phyloP scores from a whole-genome alignment of 2,113 vertebrate species.

The Gasterosteus aculeatus region DNA sequence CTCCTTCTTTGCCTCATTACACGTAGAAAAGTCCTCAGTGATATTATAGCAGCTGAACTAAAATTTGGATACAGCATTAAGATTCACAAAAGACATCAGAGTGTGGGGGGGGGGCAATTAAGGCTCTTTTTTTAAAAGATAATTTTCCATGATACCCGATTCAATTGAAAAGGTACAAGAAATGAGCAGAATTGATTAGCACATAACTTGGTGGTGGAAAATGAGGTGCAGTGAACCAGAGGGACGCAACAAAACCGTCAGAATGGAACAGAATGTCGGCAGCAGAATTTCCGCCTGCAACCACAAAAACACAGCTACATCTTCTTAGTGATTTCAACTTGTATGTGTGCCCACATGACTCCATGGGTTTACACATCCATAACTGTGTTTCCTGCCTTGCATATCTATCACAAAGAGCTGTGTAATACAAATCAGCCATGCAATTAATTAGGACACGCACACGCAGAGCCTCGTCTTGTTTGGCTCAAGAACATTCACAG shows the following conservation, averaged over 20 bases:
- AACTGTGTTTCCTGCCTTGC: not conserved
- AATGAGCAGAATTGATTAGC: not conserved
- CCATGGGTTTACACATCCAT: not conserved
- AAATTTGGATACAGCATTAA: not conserved
- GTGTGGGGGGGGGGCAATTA: not conserved
- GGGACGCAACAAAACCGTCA: not conserved
- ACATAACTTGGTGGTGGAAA: not conserved
- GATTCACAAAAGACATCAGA: not conserved
- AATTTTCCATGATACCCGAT: not conserved
- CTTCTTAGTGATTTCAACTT: not conserved
- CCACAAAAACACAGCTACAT: not conserved
- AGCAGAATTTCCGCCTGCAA: slow-evolving; percentile 19
- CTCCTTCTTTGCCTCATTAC: slow-evolving; percentile 10
- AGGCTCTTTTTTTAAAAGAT: not conserved
- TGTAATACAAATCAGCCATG: slow-evolving; percentile 51
- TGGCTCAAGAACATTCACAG: slow-evolving; percentile 60
- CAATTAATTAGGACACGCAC: slow-evolving; percentile 48
- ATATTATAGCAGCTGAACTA: slow-evolving; percentile 18
- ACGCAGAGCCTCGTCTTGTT: slow-evolving; percentile 48
- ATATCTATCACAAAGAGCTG: slow-evolving; percentile 27
- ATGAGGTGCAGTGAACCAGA: not conserved
- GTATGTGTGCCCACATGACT: not conserved
- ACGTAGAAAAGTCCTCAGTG: slow-evolving; percentile 25
- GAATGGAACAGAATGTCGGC: not conserved
- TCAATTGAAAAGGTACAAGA: not conserved